Percentiles rank a stretch among this genome's conserved stretches.
Evolutionary conservation across 2,113 vertebrate genomes (phyloP).

Genomic region (Crypturellus undulatus): DNA sequence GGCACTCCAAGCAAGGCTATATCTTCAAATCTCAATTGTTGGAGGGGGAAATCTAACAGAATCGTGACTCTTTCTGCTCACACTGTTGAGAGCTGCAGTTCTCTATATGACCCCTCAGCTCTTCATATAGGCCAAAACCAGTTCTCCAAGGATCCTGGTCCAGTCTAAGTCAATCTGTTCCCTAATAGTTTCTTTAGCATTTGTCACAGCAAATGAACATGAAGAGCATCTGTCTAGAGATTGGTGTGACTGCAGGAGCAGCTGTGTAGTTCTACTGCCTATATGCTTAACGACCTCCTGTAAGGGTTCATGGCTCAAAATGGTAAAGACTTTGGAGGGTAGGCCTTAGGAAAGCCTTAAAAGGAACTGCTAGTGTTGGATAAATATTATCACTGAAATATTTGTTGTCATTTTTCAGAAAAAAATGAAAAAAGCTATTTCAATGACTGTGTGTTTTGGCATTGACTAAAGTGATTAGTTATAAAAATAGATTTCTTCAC

Average conservation of each 20-base stretch:
- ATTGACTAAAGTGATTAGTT: neutral
- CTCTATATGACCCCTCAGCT: neutral
- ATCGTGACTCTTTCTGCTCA: neutral
- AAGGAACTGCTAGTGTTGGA: neutral
- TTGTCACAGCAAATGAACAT: conserved; percentile 31
- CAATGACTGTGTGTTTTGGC: neutral
- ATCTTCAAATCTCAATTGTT: neutral
- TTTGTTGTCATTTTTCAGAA: neutral
- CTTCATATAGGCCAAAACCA: neutral
- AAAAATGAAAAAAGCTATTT: neutral
- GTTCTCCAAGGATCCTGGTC: conserved; percentile 26
- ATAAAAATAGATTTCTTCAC: neutral
- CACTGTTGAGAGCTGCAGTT: neutral
- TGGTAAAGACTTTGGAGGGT: neutral
- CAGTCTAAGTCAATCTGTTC: conserved; percentile 56
- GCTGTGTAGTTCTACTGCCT: conserved; percentile 14
- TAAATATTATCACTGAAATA: neutral
- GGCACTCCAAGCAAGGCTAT: neutral
- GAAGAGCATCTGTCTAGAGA: conserved; percentile 55
- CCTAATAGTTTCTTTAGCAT: conserved; percentile 59
- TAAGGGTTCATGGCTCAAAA: conserved; percentile 12
- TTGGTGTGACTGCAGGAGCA: conserved; percentile 27
- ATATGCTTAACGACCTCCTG: conserved; percentile 53
- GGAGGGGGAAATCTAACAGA: neutral
- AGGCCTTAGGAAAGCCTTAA: conserved; percentile 1